These are phyloP conservation scores for Eubasilissa regina DNA, from an alignment of 1,140 invertebrate genomes.

Conservation along the genomic window DNA sequence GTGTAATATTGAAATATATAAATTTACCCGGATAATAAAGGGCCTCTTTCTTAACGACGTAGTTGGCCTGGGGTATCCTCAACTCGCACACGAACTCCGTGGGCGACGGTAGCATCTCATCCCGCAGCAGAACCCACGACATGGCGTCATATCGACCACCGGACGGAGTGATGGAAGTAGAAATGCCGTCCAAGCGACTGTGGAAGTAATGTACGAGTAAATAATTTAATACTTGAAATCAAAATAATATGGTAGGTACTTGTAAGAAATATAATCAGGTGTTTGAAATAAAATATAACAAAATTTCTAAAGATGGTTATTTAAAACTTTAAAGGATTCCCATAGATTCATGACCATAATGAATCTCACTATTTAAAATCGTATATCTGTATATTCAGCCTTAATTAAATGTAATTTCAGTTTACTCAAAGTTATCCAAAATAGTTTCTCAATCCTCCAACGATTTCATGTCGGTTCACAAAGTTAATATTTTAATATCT, in stretches of 20 bases:
- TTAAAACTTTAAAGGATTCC: no score
- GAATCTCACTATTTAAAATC: conserved; percentile 5
- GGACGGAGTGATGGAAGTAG: conserved; percentile 53
- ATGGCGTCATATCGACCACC: conserved; percentile 72
- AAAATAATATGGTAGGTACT: no score
- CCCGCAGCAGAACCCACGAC: conserved; percentile 72
- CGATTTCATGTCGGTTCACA: no score
- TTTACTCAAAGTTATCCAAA: neutral
- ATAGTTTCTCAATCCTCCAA: neutral
- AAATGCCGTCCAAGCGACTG: conserved; percentile 52
- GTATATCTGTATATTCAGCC: neutral
- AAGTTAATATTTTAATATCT: no score
- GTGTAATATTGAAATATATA: neutral
- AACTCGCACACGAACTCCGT: conserved; percentile 78
- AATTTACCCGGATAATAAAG: conserved; percentile 78
- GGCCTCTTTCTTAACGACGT: conserved; percentile 76
- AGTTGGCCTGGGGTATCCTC: conserved; percentile 77
- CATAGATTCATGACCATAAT: conserved; percentile 11
- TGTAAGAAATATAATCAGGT: no score
- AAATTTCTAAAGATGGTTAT: no score
- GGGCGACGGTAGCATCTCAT: conserved; percentile 74
- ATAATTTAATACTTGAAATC: neutral
- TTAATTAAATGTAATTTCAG: conserved; percentile 25
- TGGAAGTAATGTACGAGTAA: conserved; percentile 34
- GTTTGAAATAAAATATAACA: no score